Evolutionary conservation across 2,888 invertebrate species (phyloP), one percentile per base, ranked within the genome.

Genomic region (Drosophila cognata): DNA sequence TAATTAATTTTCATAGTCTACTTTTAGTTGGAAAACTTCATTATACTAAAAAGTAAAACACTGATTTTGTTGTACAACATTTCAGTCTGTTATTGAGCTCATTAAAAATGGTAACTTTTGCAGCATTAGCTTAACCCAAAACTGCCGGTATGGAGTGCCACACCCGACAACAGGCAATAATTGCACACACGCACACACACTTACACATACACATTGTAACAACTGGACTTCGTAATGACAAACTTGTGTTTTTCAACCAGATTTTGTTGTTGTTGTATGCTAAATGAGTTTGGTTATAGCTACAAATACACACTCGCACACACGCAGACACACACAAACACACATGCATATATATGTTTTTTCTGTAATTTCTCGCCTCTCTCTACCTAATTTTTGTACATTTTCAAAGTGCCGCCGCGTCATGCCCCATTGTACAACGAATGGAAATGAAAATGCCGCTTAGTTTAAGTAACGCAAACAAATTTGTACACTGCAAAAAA

Each of bases 111-210:
- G 35, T 2, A 69, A 67, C 67, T 67, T 33, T 53, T n/a, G 41
- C 64, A 63, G 41, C 64, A 63, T 46, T 38, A 28, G 31, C 48
- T 55, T 33, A 41, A 55, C 38, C 29, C 25, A 65, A 71, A 48
- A 43, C 59, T 66, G 29, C 51, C 56, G 73, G 43, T 60, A 31
- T 28, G 8, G 16, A 16, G 21, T 25, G 69, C 82, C 76, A 82
- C 84, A 73, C 81, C 81, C 82, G 66, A 56, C 67, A 80, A 82
- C 82, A 84, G 69, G 61, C 66, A 76, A 74, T 82, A 84, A 82
- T 82, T 84, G 74, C 75, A 71, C 13, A 6, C 43, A 41, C 0
- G 7, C 36, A 36, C 38, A 38, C n/a, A 43, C n/a, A 41, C 21
- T 16, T 4, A 21, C 46, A 16, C 21, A 46, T 2, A 25, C 8